These are phyloP conservation scores for Lagorchestes hirsutus DNA, from an alignment of 2,797 vertebrate species.

Conservation along the genomic window DNA sequence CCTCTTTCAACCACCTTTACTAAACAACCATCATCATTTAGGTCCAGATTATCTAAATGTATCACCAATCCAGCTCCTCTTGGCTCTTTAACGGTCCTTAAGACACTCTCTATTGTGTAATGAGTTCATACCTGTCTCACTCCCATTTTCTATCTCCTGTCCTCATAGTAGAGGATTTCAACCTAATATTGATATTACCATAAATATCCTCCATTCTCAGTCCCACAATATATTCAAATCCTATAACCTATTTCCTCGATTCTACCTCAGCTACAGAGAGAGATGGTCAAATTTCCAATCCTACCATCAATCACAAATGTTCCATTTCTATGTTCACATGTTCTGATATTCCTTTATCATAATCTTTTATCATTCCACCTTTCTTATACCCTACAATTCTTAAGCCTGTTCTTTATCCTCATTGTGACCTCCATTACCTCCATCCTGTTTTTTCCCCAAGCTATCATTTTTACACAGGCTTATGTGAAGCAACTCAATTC, in stretches of 20 bases:
- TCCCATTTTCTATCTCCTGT: neutral
- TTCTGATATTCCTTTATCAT: neutral
- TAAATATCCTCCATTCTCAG: neutral
- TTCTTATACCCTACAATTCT: neutral
- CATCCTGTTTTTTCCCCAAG: neutral
- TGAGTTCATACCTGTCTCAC: neutral
- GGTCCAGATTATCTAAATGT: neutral
- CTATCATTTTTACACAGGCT: neutral
- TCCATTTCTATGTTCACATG: neutral
- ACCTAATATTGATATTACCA: neutral
- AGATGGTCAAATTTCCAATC: neutral
- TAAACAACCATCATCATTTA: neutral
- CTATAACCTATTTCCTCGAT: neutral
- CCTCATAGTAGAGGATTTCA: neutral
- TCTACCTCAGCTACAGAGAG: neutral
- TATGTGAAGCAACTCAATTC: neutral
- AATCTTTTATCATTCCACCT: neutral
- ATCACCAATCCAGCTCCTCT: neutral
- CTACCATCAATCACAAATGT: neutral
- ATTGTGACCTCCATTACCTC: neutral
- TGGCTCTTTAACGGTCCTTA: neutral
- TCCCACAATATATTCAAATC: neutral
- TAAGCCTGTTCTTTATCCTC: neutral
- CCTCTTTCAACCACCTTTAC: too few species aligned
- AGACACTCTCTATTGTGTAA: neutral